phyloP scores from a whole-genome alignment of 1,140 invertebrate genomes.

The Drosophila tani region DNA sequence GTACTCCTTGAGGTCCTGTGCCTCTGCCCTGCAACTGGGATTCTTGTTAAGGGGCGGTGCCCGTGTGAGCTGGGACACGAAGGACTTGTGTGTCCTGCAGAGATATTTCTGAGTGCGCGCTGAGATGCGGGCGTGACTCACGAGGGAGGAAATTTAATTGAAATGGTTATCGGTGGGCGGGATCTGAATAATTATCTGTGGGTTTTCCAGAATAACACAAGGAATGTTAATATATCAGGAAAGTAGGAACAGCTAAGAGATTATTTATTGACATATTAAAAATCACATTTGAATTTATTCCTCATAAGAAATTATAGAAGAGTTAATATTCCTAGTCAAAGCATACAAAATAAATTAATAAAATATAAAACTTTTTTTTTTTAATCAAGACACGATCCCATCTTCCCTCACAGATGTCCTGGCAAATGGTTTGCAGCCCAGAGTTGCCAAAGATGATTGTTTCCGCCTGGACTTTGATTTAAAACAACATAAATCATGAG shows the following conservation, averaged over 20 bases:
- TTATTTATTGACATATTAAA: too few species aligned
- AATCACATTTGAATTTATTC: too few species aligned
- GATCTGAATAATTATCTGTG: not conserved
- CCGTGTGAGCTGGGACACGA: slow-evolving; percentile 24
- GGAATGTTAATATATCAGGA: not conserved
- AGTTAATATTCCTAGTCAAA: too few species aligned
- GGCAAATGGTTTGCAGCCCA: slow-evolving; percentile 35
- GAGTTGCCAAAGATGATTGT: slow-evolving; percentile 27
- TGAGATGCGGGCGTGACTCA: slow-evolving; percentile 40
- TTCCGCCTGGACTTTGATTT: slow-evolving; percentile 46
- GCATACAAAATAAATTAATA: not conserved
- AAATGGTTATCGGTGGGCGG: not conserved
- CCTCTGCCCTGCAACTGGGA: slow-evolving; percentile 10
- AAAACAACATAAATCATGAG: slow-evolving; percentile 67
- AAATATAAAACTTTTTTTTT: not conserved
- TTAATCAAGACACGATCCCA: not conserved
- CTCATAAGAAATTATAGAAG: too few species aligned
- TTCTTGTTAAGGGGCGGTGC: slow-evolving; percentile 56
- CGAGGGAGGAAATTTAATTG: not conserved
- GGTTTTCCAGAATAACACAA: not conserved
- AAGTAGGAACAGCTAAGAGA: too few species aligned
- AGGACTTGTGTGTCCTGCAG: slow-evolving; percentile 16
- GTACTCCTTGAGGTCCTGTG: slow-evolving; percentile 11
- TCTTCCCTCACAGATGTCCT: not conserved
- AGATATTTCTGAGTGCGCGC: slow-evolving; percentile 4